Evolutionary conservation across 2,888 invertebrate species (phyloP).

Genomic region (Perizoma affinitatum): DNA sequence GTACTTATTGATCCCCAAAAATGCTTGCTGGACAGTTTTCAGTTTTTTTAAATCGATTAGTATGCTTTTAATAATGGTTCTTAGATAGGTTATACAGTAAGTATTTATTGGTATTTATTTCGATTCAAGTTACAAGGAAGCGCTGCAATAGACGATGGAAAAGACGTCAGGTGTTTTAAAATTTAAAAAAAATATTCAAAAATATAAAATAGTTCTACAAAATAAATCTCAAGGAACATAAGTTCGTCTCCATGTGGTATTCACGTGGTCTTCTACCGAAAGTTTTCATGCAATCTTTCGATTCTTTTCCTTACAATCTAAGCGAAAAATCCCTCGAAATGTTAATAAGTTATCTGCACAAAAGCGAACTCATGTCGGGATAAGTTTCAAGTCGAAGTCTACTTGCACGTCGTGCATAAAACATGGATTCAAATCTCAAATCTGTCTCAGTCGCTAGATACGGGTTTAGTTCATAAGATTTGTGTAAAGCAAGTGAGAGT

Average conservation of each 20-base stretch:
- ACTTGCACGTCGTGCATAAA: conserved; percentile 42
- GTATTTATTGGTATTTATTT: too few relatives aligned
- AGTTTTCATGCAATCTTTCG: neutral
- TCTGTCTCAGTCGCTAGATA: conserved; percentile 34
- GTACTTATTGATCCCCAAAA: too few relatives aligned
- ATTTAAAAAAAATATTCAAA: neutral
- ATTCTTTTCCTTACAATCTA: neutral
- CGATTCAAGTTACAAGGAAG: too few relatives aligned
- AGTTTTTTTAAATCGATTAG: too few relatives aligned
- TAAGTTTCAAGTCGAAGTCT: conserved; percentile 37
- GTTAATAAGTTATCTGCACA: conserved; percentile 35
- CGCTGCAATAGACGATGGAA: too few relatives aligned
- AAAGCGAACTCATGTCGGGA: conserved; percentile 34
- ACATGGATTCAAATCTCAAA: conserved; percentile 41
- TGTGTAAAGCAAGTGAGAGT: neutral
- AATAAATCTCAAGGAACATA: too few relatives aligned
- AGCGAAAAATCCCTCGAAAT: conserved; percentile 11
- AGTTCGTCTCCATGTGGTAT: too few relatives aligned
- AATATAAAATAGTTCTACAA: too few relatives aligned
- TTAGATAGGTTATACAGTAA: too few relatives aligned
- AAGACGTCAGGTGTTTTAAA: too few relatives aligned
- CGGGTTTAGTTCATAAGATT: conserved; percentile 25
- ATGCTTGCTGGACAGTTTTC: too few relatives aligned
- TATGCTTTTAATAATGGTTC: too few relatives aligned
- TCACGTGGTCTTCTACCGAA: neutral